Evolutionary conservation across 2,113 vertebrate genomes (phyloP).

Genomic region (Mustelus asterias): DNA sequence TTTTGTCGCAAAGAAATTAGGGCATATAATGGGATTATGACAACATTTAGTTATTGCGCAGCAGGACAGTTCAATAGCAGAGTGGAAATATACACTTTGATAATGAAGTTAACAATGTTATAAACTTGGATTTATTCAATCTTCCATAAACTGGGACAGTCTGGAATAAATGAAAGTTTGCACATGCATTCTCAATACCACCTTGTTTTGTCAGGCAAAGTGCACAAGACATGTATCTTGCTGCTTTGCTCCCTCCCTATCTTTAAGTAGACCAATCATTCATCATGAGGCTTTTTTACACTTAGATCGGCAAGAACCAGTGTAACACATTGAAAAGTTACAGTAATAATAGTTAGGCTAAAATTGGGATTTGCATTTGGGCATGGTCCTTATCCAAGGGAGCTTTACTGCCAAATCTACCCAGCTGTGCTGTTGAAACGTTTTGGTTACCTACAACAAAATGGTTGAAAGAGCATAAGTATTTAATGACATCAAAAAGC

Average conservation of each 20-base stretch:
- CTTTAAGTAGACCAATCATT: neutral
- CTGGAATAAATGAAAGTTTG: neutral
- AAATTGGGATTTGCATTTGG: neutral
- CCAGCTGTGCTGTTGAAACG: neutral
- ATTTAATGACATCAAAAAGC: neutral
- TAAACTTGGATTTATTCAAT: neutral
- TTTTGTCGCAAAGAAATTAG: too few species aligned
- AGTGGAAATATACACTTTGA: neutral
- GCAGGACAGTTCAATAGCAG: neutral
- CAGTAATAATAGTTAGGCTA: neutral
- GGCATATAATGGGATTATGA: neutral
- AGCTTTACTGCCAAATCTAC: neutral
- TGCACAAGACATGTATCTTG: neutral
- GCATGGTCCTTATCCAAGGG: neutral
- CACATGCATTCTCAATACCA: neutral
- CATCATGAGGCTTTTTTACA: neutral
- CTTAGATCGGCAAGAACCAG: neutral
- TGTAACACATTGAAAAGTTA: neutral
- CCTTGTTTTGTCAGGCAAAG: neutral
- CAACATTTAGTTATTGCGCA: neutral
- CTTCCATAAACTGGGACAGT: neutral
- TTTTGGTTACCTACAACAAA: neutral
- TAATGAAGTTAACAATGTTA: neutral
- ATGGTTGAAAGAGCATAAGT: neutral
- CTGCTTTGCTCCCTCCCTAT: neutral